Evolutionary conservation across 1,140 invertebrate species (phyloP).

Genomic region (Meloidogyne floridensis): DNA sequence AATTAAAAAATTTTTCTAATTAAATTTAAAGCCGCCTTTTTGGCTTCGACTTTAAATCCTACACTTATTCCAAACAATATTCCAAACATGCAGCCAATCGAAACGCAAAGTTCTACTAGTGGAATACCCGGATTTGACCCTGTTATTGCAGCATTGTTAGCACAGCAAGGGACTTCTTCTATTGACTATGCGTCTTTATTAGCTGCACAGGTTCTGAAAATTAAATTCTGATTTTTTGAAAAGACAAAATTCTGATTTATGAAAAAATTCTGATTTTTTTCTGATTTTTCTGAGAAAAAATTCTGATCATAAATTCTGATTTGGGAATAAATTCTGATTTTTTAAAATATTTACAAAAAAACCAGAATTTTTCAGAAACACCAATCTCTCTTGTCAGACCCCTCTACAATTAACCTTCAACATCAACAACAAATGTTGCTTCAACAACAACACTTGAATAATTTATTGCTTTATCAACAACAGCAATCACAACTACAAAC

Average conservation of each 20-base stretch:
- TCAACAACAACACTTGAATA: conserved; percentile 28
- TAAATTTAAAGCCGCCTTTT: neutral
- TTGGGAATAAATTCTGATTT: too few species aligned
- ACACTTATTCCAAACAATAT: neutral
- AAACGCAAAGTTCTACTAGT: neutral
- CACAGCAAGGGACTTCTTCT: neutral
- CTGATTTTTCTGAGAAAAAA: too few species aligned
- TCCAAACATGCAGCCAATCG: neutral
- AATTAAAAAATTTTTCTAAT: neutral
- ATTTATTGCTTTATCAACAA: conserved; percentile 7
- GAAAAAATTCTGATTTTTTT: too few species aligned
- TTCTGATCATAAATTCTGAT: too few species aligned
- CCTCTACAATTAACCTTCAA: neutral
- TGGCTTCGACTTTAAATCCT: conserved; percentile 2
- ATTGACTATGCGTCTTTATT: neutral
- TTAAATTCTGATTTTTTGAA: neutral
- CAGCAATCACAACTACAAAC: conserved; percentile 13
- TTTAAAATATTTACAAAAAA: too few species aligned
- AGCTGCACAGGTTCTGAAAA: neutral
- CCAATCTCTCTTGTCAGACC: neutral
- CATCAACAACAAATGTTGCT: conserved; percentile 12
- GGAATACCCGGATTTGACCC: conserved; percentile 16
- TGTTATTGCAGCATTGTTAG: conserved; percentile 1
- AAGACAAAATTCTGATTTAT: neutral
- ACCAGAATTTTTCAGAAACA: too few species aligned